Evolutionary conservation across 30 jellyfish, hydroid and myxozoan genomes (phyloP).

Genomic region (Hydra vulgaris): DNA sequence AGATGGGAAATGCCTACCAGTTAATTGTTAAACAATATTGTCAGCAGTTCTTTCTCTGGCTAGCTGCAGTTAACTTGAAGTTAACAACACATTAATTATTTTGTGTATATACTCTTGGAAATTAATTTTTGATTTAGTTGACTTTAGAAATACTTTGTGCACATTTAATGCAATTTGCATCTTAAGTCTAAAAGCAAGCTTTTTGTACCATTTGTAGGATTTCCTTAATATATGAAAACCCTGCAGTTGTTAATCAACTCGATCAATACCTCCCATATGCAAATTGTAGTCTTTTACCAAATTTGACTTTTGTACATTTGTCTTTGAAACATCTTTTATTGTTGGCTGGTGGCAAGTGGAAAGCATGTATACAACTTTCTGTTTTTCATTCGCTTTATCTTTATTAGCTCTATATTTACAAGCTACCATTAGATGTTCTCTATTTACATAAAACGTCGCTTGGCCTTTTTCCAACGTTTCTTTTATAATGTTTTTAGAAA

Average conservation of each 20-base stretch:
- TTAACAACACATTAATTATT: background rate
- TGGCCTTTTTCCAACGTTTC: too few relatives aligned
- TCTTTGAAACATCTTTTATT: slow-evolving; percentile 1
- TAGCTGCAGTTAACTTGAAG: background rate
- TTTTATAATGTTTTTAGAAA: too few relatives aligned
- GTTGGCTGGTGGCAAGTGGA: slow-evolving; percentile 27
- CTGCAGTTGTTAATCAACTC: slow-evolving; percentile 26
- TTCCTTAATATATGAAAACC: slow-evolving; percentile 8
- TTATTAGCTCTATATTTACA: slow-evolving; percentile 8
- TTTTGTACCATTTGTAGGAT: slow-evolving; percentile 20
- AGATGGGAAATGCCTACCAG: slow-evolving; percentile 28
- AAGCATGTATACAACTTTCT: slow-evolving; percentile 12
- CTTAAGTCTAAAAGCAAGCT: slow-evolving; percentile 15
- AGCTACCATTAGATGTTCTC: too few relatives aligned
- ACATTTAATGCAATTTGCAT: slow-evolving; percentile 12
- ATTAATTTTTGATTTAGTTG: background rate
- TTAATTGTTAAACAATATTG: background rate
- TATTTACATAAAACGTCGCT: too few relatives aligned
- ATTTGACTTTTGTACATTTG: slow-evolving; percentile 12
- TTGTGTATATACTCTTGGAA: background rate
- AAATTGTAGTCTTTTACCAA: background rate
- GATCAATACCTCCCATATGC: slow-evolving; percentile 30
- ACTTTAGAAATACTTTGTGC: background rate
- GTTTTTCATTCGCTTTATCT: slow-evolving; percentile 15
- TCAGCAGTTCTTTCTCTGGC: background rate